phyloP scores from a whole-genome alignment of 2,888 invertebrate species.

The Torymus texanus region DNA sequence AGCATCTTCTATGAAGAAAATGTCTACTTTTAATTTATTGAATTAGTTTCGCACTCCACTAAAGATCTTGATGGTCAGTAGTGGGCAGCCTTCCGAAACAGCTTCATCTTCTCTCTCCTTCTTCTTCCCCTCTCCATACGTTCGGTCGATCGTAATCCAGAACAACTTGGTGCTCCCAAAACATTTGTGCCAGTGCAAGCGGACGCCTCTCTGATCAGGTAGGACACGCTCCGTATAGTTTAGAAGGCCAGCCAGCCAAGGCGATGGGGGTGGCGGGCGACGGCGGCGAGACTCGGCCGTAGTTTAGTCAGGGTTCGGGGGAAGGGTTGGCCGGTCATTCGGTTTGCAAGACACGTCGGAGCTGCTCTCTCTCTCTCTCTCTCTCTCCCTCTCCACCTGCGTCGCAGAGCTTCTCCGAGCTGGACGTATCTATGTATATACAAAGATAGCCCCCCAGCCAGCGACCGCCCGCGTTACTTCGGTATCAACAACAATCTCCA shows the following conservation, averaged over 20 bases:
- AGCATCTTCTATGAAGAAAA: no score
- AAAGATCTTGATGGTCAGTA: no score
- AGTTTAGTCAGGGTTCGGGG: slow-evolving; percentile 33
- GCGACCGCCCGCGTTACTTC: slow-evolving; percentile 70
- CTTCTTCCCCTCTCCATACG: slow-evolving; percentile 15
- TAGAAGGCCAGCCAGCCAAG: slow-evolving; percentile 17
- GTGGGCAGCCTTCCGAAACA: neutral
- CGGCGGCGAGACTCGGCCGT: slow-evolving; percentile 8
- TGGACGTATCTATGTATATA: slow-evolving; percentile 14
- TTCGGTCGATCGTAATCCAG: slow-evolving; percentile 46
- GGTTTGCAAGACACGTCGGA: slow-evolving; percentile 74
- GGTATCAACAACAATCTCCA: slow-evolving; percentile 75
- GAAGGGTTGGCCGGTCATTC: slow-evolving; percentile 60
- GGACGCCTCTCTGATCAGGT: neutral
- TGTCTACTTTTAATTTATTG: no score
- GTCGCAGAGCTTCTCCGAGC: neutral
- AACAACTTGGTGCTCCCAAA: slow-evolving; percentile 46
- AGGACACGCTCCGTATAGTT: slow-evolving; percentile 38
- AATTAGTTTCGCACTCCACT: no score
- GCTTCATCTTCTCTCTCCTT: slow-evolving; percentile 18
- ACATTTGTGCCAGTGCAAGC: slow-evolving; percentile 30
- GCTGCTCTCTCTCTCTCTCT: slow-evolving; percentile 58
- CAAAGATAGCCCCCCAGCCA: slow-evolving; percentile 47
- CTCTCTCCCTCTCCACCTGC: slow-evolving; percentile 49
- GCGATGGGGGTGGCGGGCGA: neutral